A percentile compares a stretch with the other conserved stretches of the same genome.
phyloP scores from a whole-genome alignment of 2,797 vertebrate species.

The Phataginus tricuspis region DNA sequence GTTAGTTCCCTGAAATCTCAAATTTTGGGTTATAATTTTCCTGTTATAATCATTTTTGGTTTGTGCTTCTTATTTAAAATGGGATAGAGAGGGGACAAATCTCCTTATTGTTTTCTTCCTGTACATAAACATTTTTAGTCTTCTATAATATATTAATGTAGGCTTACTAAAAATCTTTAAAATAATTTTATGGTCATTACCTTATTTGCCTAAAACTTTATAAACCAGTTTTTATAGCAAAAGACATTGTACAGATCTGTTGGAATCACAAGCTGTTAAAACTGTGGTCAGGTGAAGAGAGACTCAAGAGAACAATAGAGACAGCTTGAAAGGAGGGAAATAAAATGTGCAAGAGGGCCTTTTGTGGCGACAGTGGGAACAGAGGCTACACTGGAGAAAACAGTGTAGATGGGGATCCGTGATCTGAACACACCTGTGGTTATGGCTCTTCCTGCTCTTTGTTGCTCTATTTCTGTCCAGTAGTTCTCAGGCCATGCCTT shows the following conservation, averaged over 20 bases:
- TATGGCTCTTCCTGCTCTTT: background rate
- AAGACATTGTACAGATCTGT: background rate
- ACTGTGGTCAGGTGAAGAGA: background rate
- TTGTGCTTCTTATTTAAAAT: background rate
- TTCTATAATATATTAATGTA: background rate
- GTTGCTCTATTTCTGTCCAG: background rate
- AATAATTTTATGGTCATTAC: slow-evolving; percentile 16
- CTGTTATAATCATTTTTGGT: background rate
- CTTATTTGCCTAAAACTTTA: background rate
- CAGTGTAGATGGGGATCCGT: too few relatives aligned
- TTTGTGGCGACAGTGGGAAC: background rate
- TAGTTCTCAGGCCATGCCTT: background rate
- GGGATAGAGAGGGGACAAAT: background rate
- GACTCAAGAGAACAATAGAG: background rate
- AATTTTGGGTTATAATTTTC: background rate
- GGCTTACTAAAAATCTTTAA: background rate
- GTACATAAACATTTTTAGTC: background rate
- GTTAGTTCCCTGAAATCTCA: slow-evolving; percentile 12
- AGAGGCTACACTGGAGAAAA: background rate
- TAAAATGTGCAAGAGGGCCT: background rate
- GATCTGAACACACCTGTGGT: background rate
- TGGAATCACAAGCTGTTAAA: background rate
- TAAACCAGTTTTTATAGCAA: background rate
- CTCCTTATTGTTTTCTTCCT: background rate
- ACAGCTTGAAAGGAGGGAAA: background rate